Evolutionary conservation across 2,113 vertebrate species (phyloP), one percentile per base, ranked within the genome.

Genomic region (Chaetodon auriga): DNA sequence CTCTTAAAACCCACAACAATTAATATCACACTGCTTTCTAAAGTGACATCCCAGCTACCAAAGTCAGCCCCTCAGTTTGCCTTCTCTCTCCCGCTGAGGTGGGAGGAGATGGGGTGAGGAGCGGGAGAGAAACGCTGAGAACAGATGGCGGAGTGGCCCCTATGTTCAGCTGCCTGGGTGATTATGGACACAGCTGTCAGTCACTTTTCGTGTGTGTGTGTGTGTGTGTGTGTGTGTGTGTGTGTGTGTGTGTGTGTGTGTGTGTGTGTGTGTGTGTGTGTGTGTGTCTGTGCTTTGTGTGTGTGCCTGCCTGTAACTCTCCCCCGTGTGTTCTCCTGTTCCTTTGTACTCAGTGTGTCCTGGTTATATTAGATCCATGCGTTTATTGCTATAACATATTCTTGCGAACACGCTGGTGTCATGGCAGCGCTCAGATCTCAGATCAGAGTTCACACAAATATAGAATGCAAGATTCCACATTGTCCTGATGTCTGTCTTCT

Each of bases 181-280:
- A 91, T 93, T 93, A 94, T 92, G 84, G 93, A 89, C 92, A 89
- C 94, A 95, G 92, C 94, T 96, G 95, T 91, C 92, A 91, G 83
- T 92, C 91, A 89, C 63, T 89, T 75, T 81, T 62, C 71, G 75
- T 78, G 68, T 86, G 12, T 36, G 86, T 82, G 81, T 89, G 72
- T 70, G 41, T 75, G 35, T 62, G 64, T 63, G 63, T 60, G 43
- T 45, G 41, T 49, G 19, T 57, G 60, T 60, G 13, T 64, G 55
- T 53, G 0, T 53, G 13, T 64, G 55, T 53, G 0, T 53, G 75
- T 78, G 68, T 86, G 12, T 36, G 86, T 82, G 81, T 89, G 72
- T 70, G 41, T 75, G 35, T 62, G 64, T 63, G 63, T 60, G 43
- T 45, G 41, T 49, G 19, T 57, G 60, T 60, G 13, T 64, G 55